Percentiles rank a stretch among this genome's conserved stretches.
phyloP scores from a whole-genome alignment of 2,113 vertebrate species.

The Corvus moneduloides region DNA sequence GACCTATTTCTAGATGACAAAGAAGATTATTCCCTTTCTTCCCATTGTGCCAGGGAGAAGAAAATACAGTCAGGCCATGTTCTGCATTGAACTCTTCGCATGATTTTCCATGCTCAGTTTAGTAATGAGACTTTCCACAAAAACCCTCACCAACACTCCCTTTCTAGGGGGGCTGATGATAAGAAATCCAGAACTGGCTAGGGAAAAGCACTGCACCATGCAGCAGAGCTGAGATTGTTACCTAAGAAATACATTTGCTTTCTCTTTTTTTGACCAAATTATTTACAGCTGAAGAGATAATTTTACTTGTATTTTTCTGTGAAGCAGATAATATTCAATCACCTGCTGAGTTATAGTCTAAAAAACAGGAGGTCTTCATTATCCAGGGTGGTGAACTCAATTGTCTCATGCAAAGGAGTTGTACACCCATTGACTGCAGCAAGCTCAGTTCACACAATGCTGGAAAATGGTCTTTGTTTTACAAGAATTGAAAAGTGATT shows the following conservation, averaged over 20 bases:
- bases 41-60: not conserved
- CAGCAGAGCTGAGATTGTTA: not conserved
- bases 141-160: not conserved
- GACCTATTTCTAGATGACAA: not conserved
- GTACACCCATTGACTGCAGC: not conserved
- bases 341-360: conserved; percentile 19
- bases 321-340: conserved; percentile 41
- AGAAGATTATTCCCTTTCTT: not conserved
- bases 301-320: conserved; percentile 38
- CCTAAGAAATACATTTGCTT: conserved; percentile 3
- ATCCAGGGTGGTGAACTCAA: conserved; percentile 31
- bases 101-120: not conserved
- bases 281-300: conserved; percentile 41
- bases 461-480: conserved; percentile 45
- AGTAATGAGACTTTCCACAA: not conserved
- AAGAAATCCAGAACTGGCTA: not conserved
- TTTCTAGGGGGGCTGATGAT: not conserved
- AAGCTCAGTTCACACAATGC: not conserved
- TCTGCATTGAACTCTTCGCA: not conserved
- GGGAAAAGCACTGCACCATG: not conserved
- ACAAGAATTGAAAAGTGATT: conserved; percentile 49
- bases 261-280: conserved; percentile 8
- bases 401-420: not conserved
- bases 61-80: not conserved
- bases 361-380: conserved; percentile 39